Evolutionary conservation across 2,888 invertebrate genomes (phyloP), one percentile per base, ranked within the genome.

Genomic region (Hetaerina titia): DNA sequence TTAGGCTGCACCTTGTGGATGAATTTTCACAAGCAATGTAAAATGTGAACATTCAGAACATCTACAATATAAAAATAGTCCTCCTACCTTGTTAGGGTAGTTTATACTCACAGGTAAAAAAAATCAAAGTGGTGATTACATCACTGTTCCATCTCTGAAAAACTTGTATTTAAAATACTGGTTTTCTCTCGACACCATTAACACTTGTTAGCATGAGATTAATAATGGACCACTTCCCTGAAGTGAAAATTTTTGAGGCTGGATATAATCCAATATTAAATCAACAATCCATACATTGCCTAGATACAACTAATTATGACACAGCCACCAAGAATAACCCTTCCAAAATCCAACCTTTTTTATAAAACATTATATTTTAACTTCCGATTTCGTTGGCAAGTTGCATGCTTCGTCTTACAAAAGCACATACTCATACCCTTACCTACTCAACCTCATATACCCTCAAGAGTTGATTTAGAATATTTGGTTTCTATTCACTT

Each of bases 151-250:
- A 74, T 56, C 69, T 92, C 69, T 92, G 45, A 64, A 92, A 92
- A 92, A 92, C 69, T 92, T 92, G 69, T 92, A 92, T 92, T 92
- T 92, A 92, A 92, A 92, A 92, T 92, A 92, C 92, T 74, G 92
- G 56, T 45, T 19, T 64, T 92, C 92, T 92, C 92, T 92, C 69
- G 56, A 74, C 60, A 92, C 69, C 69, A 69, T 92, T 56, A 92
- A 92, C 45, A 92, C 56, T 69, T 57, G 69, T 11, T 74, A 22
- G 69, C 56, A 64, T 19, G 56, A 69, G 69, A n/a, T 69, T 92
- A 56, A 56, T 19, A 69, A 92, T 92, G 69, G 92, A 92, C 69
- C 92, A 92, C 69, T 92, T 74, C 92, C 56, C 92, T 92, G 74
- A 92, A 92, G 69, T 57, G 63, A 74, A 69, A 64, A 15, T 56